Conservation (phyloP, 1,140 invertebrate genomes). For the Luehdorfia chinensis region DNA sequence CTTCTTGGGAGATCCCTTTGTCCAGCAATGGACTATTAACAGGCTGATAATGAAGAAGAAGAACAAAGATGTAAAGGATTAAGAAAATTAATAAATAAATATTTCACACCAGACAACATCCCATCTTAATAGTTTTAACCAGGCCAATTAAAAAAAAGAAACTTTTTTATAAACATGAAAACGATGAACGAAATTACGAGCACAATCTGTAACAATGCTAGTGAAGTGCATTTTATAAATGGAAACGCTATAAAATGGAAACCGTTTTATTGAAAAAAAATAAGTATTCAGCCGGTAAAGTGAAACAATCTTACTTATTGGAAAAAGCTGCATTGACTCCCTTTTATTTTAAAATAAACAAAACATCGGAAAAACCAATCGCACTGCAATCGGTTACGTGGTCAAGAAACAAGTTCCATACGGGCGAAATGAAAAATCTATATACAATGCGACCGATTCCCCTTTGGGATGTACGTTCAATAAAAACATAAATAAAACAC, state of each 20-base stretch:
- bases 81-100: not conserved
- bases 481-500: slow-evolving; percentile 19
- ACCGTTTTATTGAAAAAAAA: slow-evolving; percentile 3
- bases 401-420: slow-evolving; percentile 14
- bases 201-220: too few species aligned
- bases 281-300: not conserved
- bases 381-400: slow-evolving; percentile 14
- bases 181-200: too few species aligned
- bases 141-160: too few species aligned
- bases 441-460: slow-evolving; percentile 13
- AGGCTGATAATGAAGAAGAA: too few species aligned
- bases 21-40: too few species aligned
- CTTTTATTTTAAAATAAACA: slow-evolving; percentile 14
- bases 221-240: not conserved
- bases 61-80: too few species aligned
- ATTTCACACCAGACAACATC: too few species aligned
- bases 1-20: too few species aligned
- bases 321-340: slow-evolving; percentile 9
- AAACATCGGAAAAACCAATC: slow-evolving; percentile 15
- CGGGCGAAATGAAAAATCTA: slow-evolving; percentile 17
- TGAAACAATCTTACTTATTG: slow-evolving; percentile 16
- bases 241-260: not conserved
- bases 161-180: too few species aligned
- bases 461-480: slow-evolving; percentile 14
- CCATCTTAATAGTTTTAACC: too few species aligned